Base-by-base conservation (phyloP, 2,888 invertebrate species). In the Parnassius glacialis region DNA sequence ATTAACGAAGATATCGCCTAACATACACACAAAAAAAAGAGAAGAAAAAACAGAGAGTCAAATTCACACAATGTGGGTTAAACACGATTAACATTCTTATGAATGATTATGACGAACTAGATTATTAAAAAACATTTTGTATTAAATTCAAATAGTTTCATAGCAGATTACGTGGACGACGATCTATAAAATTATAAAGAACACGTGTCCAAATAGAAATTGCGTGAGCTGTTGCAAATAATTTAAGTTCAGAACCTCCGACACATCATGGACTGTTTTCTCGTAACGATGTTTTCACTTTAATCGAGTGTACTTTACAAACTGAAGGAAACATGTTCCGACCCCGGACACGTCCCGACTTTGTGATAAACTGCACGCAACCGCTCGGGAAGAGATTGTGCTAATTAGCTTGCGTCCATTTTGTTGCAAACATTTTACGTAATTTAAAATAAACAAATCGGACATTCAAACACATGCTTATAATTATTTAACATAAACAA, bases 321-420 rank as follows among this genome's bases (percentile, higher is more conserved):
- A 43, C 10, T 58, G 43, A 20, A 50, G 20, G 42, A 41, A 44
- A 47, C 52, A 47, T 45, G 52, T 52, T 25, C 25, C 11, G 43
- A 3, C 1, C 20, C 10, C 25, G 25, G 52, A 54, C 45, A 47
- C 10, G 50, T 16, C 42, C 20, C 11, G 50, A 34, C 13, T 34
- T 48, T 20, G 20, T 51, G 61, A 61, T 61, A 61, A 52, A 51
- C 45, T n/a, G 56, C 61, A 61, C 61, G 61, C 61, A 44, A 61
- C 10, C 61, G 44, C 56, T 16, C 12, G 51, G 13, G 25, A 25
- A 25, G 13, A 11, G 43, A 13, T 55, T 50, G 51, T 56, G n/a
- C 56, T 51, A 61, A 56, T 61, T 55, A 50, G 52, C 51, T 13
- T 10, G 12, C 41, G 16, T 41, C 41, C 16, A 50, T 41, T 42